These are phyloP conservation scores for Fukomys damarensis DNA, from an alignment of 2,113 vertebrate genomes.

Conservation along the genomic window DNA sequence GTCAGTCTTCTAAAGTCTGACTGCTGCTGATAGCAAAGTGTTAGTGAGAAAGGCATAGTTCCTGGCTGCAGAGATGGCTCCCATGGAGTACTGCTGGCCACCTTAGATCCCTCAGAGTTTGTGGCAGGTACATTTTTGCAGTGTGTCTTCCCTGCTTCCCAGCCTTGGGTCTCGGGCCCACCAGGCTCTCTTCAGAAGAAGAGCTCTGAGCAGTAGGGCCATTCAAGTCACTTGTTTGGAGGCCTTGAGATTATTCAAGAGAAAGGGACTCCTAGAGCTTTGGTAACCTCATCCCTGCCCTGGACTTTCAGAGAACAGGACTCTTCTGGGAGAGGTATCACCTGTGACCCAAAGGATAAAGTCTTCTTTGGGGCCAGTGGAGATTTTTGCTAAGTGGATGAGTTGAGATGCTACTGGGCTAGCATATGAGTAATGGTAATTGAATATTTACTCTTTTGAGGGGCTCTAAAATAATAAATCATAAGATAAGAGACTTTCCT, in stretches of 20 bases:
- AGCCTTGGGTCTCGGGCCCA: not conserved
- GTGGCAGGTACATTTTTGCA: not conserved
- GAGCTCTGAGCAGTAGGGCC: not conserved
- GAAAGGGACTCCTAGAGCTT: not conserved
- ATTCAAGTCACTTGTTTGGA: not conserved
- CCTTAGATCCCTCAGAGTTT: not conserved
- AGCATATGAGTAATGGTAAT: not conserved
- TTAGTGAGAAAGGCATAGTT: not conserved
- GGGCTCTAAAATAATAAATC: not conserved
- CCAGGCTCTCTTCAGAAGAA: not conserved
- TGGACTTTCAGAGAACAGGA: not conserved
- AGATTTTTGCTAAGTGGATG: not conserved
- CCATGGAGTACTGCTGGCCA: not conserved
- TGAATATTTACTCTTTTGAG: not conserved
- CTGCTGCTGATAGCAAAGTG: rapidly evolving
- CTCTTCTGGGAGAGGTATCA: not conserved
- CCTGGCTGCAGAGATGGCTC: not conserved
- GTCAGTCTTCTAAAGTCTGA: no score
- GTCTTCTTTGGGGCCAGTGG: not conserved
- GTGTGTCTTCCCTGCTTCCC: not conserved
- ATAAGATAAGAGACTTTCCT: not conserved
- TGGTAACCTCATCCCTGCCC: not conserved
- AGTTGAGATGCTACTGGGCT: not conserved
- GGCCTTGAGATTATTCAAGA: not conserved
- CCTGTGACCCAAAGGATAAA: not conserved